Evolutionary conservation across 2,888 invertebrate genomes (phyloP).

Genomic region (Gymnoscelis rufifasciata): DNA sequence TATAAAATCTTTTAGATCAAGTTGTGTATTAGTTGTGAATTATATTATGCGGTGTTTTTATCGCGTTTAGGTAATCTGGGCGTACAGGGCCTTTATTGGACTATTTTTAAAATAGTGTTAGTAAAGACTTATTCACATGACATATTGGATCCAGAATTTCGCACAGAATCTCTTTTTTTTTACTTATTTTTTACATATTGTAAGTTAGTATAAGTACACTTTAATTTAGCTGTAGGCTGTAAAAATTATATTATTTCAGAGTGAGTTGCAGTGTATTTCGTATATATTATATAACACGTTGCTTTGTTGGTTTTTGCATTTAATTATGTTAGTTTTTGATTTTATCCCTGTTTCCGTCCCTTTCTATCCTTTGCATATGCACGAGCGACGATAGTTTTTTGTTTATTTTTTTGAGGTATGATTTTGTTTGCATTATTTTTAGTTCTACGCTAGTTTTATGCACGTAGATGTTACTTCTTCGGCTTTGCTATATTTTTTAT

Average conservation of each 20-base stretch:
- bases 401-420: conserved; percentile 64
- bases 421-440: conserved; percentile 40
- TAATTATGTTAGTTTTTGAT: conserved; percentile 41
- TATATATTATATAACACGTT: conserved; percentile 40
- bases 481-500: neutral
- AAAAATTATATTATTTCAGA: conserved; percentile 58
- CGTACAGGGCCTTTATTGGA: conserved; percentile 60
- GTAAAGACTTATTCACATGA: conserved; percentile 54
- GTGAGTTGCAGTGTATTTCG: conserved; percentile 47
- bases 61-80: conserved; percentile 28
- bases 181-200: conserved; percentile 32
- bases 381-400: conserved; percentile 60
- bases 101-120: conserved; percentile 71
- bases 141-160: conserved; percentile 35
- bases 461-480: conserved; percentile 4
- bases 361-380: conserved; percentile 49
- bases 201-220: conserved; percentile 68
- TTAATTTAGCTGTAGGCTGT: conserved; percentile 54
- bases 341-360: conserved; percentile 58
- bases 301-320: conserved; percentile 43
- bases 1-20: conserved; percentile 24
- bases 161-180: conserved; percentile 41
- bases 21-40: conserved; percentile 37
- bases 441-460: conserved; percentile 3
- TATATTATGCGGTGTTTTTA: conserved; percentile 31